Base-by-base conservation (phyloP, 2,888 invertebrate genomes). In the Meloe dianella region DNA sequence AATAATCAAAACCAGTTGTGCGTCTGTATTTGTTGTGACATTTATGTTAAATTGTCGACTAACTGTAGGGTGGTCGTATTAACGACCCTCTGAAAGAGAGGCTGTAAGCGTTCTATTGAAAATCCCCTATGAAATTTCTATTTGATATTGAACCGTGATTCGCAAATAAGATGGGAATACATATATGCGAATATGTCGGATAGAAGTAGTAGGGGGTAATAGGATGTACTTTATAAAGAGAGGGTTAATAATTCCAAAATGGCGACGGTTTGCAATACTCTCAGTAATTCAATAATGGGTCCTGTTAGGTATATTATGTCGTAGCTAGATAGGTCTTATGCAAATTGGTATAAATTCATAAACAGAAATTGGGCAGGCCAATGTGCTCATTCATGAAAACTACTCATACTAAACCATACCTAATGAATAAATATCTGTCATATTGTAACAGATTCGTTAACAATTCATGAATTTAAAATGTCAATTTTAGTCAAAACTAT, bases 11-110 rank as follows among this genome's bases (percentile, higher is more conserved):
- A 65, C 69, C 75, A 68, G 73, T 73, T 74, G 73, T 62, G 71
- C 70, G 67, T 65, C 66, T 79, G 79, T 79, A 79, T 80, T 79
- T 80, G 80, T 80, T 80, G 80, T 80, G 80, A 80, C 79, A 79
- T 79, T 78, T 75, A 75, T 76, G 76, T 72, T 71, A 72, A 75
- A 72, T 70, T 64, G 56, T 57, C 30, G 9, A 20, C 20, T 20
- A 47, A 47, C 47, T 47, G 20, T 47, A 10, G 47, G 47, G 47
- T 47, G 10, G 47, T 47, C 20, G 47, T 22, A 47, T 47, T 47
- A 47, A 20, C 47, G 9, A 20, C 20, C 20, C 47, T 20, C 47
- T 30, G 20, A 47, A 20, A 3, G 20, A 12, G 17, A 27, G 58
- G 58, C 29, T 22, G 30, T 35, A 58, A 58, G 9, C 30, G 60